Evolutionary conservation across 2,113 vertebrate species (phyloP), one percentile per base, ranked within the genome.

Genomic region (Nasalis larvatus): DNA sequence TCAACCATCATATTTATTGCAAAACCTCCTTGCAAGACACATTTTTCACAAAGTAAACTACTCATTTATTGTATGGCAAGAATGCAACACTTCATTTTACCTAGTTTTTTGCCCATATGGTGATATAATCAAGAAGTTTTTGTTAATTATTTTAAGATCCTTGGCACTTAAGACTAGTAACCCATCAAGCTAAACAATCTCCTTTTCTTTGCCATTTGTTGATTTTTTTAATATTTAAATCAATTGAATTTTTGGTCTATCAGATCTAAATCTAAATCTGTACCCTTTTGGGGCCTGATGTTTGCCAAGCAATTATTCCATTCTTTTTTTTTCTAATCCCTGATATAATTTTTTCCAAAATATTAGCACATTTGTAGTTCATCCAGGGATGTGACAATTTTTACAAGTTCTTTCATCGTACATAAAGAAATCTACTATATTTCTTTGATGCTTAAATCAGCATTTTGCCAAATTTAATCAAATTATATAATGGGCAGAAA

Each of bases 361-460:
- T 56, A 71, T 27, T 47, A 92, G 9, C 9, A 91, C 21, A 95
- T 49, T 71, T 42, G 7, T 21, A 58, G 32, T 71, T 87, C 60
- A 40, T 45, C 35, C 68, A 71, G 35, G 35, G 52, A 21, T 82
- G 6, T 82, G 2, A 23, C 20, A n/a, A 40, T 96, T n/a, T 95
- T 68, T 56, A 45, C 86, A 47, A 68, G 87, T 16, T 86, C 58
- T 21, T 92, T 81, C 63, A 91, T 10, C 3, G 69, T 35, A 58
- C 32, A 66, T 78, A 89, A 97, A 91, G 23, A 91, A 88, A 84
- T 58, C 21, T n/a, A 69, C 63, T 80, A 7, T 7, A 25, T n/a
- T n/a, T 95, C 37, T 80, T 86, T 91, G 52, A 77, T 18, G 35
- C 91, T 94, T 71, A 85, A 86, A 25, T 96, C n/a, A 37, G 20